Evolutionary conservation across 2,797 vertebrate genomes (phyloP), one percentile per base, ranked within the genome.

Genomic region (Sebastes ruberrimus): DNA sequence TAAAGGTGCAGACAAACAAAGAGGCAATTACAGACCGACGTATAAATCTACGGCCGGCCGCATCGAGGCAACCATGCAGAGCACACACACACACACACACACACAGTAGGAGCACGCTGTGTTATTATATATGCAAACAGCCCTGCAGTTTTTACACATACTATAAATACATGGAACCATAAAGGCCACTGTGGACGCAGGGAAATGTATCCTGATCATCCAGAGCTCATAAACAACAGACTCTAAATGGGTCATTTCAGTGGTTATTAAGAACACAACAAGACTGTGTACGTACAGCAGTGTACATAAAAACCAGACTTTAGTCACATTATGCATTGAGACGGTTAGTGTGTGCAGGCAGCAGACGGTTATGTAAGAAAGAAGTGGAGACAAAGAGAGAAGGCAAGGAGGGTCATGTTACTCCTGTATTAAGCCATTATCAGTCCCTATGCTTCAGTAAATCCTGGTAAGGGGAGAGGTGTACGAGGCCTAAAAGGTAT

Each of bases 71-170:
- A 81, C 59, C 53, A 52, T 38, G 55, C 77, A 33, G 68, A 76
- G 66, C 57, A 28, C 70, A 73, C 86, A 74, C 70, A 79, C 69
- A n/a, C n/a, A n/a, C n/a, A 74, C 59, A 33, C 69, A 76, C 86
- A 77, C 75, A 71, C 66, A 71, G 38, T 35, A 62, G 59, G 49
- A 82, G 77, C 62, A 10, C 0, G 57, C 76, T 18, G 86, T 84
- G 90, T 90, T 80, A 92, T 92, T 89, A 93, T 78, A 88, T 56
- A 91, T 82, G 86, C 82, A 88, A 83, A 85, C 79, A 79, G 74
- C 72, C n/a, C 22, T 56, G 72, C 74, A 85, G 77, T 73, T 92
- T 89, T 89, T 81, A 88, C 73, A 68, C 81, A 35, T 68, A 10
- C 87, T 89, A 88, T 85, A 89, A 88, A 93, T 92, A 90, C 69